Evolutionary conservation across 2,113 vertebrate genomes (phyloP), one percentile per base, ranked within the genome.

Genomic region (Todiramphus chloris): DNA sequence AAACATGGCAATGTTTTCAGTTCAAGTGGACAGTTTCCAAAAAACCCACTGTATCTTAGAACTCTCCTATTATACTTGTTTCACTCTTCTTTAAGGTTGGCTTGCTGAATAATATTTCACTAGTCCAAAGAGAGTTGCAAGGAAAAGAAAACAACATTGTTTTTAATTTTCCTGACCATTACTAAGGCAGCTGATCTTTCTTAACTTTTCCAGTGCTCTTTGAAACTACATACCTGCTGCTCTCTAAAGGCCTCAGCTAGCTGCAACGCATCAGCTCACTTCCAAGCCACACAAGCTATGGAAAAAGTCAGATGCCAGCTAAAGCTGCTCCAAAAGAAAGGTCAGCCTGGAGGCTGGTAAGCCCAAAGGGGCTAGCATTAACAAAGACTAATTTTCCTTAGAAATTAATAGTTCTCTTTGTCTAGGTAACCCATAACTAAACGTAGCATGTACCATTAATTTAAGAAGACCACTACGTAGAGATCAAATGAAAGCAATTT

Each of bases 241-340:
- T 96, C 56, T 92, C 68, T 78, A 84, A 96, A 90, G 85, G 66
- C 56, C 76, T 89, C 69, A 78, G 90, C 44, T 72, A 81, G 78
- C 72, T 90, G 66, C 81, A 93, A 75, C 87, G 69, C 44, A 94
- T 78, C 80, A 88, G 66, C 69, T 83, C 15, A 4, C 62, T 82
- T 96, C 93, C 94, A 95, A 95, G 70, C 77, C 86, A 89, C 78
- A 89, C 33, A 91, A 94, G 28, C 39, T 78, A 72, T 18, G 56
- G 92, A 92, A 95, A 87, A 78, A 93, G 31, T 76, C 92, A 89
- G 83, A 91, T 92, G 66, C 41, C 35, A 55, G 69, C 89, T 89
- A 77, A 92, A 73, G 15, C 28, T 92, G 16, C 44, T 96, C 69
- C 91, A 91, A 94, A 87, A 37, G 41, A 92, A 92, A 94, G 86